Evolutionary conservation across 2,113 vertebrate genomes (phyloP).

Genomic region (human): DNA sequence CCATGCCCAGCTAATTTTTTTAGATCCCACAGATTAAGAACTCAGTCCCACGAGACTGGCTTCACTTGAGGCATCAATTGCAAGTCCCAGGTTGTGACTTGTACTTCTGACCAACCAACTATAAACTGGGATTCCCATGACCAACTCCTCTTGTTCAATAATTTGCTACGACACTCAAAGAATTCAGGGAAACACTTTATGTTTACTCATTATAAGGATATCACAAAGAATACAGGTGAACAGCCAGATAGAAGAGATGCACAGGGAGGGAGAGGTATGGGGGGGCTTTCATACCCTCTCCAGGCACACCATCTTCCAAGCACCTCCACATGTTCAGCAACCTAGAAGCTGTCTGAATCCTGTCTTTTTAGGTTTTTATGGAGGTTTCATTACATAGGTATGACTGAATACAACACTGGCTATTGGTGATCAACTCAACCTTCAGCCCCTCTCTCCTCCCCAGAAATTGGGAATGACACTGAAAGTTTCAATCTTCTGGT

Average conservation of each 20-base stretch:
- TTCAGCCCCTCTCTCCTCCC: background rate
- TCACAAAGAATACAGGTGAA: background rate
- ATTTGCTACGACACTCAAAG: background rate
- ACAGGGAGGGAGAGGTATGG: background rate
- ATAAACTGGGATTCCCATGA: background rate
- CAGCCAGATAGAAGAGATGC: background rate
- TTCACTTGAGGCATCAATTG: background rate
- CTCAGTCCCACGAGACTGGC: background rate
- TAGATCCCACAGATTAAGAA: background rate
- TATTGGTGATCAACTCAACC: background rate
- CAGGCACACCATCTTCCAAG: background rate
- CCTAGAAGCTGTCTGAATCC: background rate
- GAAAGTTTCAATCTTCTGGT: background rate
- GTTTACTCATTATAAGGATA: background rate
- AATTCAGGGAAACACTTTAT: background rate
- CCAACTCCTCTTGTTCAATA: background rate
- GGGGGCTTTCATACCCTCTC: background rate
- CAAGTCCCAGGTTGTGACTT: background rate
- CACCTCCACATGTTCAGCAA: background rate
- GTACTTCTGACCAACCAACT: background rate
- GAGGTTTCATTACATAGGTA: background rate
- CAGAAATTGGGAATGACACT: background rate
- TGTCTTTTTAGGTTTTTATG: background rate
- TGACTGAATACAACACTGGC: background rate
- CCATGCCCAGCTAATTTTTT: too few relatives aligned